Evolutionary conservation across 2,888 invertebrate species (phyloP).

Genomic region (Oxycera nigricornis): DNA sequence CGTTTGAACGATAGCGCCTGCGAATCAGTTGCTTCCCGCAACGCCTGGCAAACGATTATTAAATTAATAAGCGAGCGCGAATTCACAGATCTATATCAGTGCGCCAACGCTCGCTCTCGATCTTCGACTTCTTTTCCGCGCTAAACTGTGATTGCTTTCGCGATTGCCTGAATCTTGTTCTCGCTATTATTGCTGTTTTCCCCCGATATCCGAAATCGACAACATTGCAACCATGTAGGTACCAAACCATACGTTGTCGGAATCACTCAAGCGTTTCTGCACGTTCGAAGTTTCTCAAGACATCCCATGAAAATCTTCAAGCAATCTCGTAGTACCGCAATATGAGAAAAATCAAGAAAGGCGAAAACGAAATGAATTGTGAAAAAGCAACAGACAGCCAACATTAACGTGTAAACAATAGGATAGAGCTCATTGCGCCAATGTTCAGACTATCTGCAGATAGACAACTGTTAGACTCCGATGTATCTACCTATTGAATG

Average conservation of each 20-base stretch:
- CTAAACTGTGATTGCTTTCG: not conserved
- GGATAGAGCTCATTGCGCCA: not conserved
- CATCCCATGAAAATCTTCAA: conserved; percentile 9
- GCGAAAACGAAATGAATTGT: not conserved
- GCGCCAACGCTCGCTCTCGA: conserved; percentile 9
- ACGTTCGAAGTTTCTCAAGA: conserved; percentile 18
- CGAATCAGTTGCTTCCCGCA: not conserved
- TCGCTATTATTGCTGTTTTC: not conserved
- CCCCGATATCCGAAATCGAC: not conserved
- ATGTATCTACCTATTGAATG: not conserved
- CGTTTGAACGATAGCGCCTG: not conserved
- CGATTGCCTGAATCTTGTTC: not conserved
- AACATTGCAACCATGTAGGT: not conserved
- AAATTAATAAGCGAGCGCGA: conserved; percentile 3
- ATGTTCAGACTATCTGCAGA: not conserved
- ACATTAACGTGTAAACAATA: not conserved
- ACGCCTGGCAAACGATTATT: not conserved
- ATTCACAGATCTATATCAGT: conserved; percentile 1
- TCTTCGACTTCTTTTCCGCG: not conserved
- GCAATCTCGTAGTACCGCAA: not conserved
- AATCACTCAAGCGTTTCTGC: conserved; percentile 32
- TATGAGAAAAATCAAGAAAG: not conserved
- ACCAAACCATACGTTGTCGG: conserved; percentile 15
- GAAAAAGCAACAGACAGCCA: not conserved
- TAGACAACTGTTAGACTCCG: not conserved